Base-by-base conservation (phyloP, 2,113 vertebrate genomes). In the Brienomyrus brachyistius region DNA sequence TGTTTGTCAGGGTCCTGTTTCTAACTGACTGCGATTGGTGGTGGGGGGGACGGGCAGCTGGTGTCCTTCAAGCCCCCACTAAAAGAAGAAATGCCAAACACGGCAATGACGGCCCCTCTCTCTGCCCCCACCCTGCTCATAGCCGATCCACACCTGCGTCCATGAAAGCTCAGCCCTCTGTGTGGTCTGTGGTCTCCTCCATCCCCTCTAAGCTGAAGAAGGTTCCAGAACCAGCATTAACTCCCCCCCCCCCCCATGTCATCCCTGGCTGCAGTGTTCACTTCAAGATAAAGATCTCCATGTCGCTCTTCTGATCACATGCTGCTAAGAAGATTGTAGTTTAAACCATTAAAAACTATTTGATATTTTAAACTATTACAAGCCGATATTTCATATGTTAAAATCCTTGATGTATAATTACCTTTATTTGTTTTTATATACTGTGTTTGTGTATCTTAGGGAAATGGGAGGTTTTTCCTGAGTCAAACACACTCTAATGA, bases 21-120 rank as follows among this genome's bases (percentile, higher is more conserved):
- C 48, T 88, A 40, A 90, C 80, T 54, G 56, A n/a, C 1, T 35
- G 50, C 21, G 40, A 31, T 47, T 62, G 27, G 35, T 5, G 85
- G 45, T 40, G 47, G 70, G 50, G 85, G 31, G 59, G 54, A 13
- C 5, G 2, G 8, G 21, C 40, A 85, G 48, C 31, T 52, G 48
- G 48, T 5, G n/a, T 45, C 48, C 40, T 80, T 84, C 43, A 47
- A 21, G 15, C 40, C 35, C 51, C 54, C n/a, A 56, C 62, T 82
- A 85, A 56, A 80, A 83, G 89, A 52, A 56, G 15, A 89, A 17
- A 62, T n/a, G 40, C 89, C 89, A 89, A 54, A 84, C 80, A 89
- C n/a, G 40, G 80, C 52, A 48, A 35, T 40, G 45, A 43, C 47
- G 17, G 43, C 10, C n/a, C 48, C 48, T 51, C 47, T 50, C 21